Conservation (phyloP, 2,113 vertebrate genomes). For the Leptodactylus fuscus region DNA sequence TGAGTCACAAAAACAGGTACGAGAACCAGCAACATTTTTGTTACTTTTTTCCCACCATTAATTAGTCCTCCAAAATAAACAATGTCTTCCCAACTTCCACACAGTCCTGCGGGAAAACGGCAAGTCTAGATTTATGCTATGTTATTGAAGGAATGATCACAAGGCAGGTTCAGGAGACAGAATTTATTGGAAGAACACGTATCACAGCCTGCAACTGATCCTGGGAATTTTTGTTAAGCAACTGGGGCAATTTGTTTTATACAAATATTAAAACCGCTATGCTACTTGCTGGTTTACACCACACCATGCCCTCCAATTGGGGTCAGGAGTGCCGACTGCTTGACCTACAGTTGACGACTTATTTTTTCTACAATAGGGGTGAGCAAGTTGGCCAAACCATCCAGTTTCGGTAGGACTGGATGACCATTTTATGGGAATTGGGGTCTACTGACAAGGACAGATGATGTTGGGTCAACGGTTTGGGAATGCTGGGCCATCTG, state of each 20-base stretch:
- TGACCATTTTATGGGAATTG: too few species aligned
- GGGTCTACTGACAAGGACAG: too few species aligned
- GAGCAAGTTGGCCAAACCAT: too few species aligned
- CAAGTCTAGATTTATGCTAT: conserved; percentile 37
- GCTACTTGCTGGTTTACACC: not conserved
- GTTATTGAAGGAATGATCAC: conserved; percentile 17
- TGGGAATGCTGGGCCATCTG: too few species aligned
- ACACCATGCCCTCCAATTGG: not conserved
- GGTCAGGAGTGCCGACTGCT: not conserved
- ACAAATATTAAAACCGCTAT: too few species aligned
- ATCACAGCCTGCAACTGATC: too few species aligned
- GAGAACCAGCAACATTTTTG: conserved; percentile 32
- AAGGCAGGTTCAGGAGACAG: not conserved
- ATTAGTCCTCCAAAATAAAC: conserved; percentile 36
- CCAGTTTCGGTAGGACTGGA: too few species aligned
- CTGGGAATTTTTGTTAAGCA: too few species aligned
- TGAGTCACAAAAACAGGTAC: conserved; percentile 24
- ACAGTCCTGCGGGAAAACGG: not conserved
- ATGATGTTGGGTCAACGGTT: too few species aligned
- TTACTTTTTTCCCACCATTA: conserved; percentile 34
- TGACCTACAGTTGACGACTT: not conserved
- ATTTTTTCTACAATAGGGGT: too few species aligned
- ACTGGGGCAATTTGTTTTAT: too few species aligned
- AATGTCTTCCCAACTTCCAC: conserved; percentile 41
- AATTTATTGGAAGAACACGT: not conserved